A percentile compares a stretch with the other conserved stretches of the same genome.
Evolutionary conservation across 2,888 invertebrate species (phyloP).

Genomic region (Campoletis raptor): DNA sequence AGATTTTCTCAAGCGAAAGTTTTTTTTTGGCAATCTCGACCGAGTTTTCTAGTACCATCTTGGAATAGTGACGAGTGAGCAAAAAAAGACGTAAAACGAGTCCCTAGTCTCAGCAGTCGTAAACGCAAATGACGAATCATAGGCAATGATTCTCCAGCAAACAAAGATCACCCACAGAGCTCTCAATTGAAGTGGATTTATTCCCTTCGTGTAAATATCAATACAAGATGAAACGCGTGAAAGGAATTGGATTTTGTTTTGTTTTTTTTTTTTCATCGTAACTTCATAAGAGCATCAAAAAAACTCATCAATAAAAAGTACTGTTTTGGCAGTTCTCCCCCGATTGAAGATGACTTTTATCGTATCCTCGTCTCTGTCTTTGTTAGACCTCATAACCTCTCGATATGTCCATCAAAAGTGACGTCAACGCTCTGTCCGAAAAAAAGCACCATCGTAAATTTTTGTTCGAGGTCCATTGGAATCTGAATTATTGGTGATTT

Average conservation of each 20-base stretch:
- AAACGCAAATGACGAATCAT: background rate
- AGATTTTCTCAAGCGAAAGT: background rate
- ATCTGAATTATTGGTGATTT: background rate
- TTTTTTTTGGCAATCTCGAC: slow-evolving; percentile 1
- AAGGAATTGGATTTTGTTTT: background rate
- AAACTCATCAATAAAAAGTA: background rate
- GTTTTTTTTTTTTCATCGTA: background rate
- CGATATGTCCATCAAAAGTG: background rate
- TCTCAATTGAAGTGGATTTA: background rate
- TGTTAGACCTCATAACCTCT: background rate
- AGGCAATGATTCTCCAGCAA: background rate
- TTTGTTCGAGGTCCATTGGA: background rate
- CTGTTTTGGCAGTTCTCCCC: background rate
- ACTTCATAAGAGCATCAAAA: background rate
- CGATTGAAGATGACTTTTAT: background rate
- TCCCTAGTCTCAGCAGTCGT: background rate
- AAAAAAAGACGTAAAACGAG: slow-evolving; percentile 34
- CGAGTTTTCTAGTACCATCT: background rate
- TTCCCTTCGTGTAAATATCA: background rate
- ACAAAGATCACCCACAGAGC: background rate
- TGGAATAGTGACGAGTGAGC: slow-evolving; percentile 7
- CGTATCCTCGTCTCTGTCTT: background rate
- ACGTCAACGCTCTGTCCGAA: background rate
- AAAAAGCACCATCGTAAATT: background rate
- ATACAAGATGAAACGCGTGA: background rate